Evolutionary conservation across 2,888 invertebrate genomes (phyloP).

Genomic region (Globia sparganii): DNA sequence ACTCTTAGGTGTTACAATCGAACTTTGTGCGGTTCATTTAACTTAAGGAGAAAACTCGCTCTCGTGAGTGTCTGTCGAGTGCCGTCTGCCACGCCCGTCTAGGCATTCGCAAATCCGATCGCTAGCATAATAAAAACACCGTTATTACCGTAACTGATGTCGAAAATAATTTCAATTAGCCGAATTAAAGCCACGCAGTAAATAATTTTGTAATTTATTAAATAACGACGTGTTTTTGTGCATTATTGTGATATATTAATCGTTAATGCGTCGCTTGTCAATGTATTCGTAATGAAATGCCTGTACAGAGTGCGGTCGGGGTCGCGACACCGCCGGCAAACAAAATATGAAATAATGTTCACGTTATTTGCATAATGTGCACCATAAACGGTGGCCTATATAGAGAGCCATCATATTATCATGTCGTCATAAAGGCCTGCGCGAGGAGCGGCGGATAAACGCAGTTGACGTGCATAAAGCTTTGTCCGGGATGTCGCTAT

Average conservation of each 20-base stretch:
- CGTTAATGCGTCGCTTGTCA: conserved; percentile 80
- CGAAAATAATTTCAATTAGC: conserved; percentile 65
- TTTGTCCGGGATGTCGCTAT: conserved; percentile 66
- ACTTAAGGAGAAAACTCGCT: conserved; percentile 55
- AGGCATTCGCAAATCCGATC: conserved; percentile 33
- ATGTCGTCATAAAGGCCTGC: conserved; percentile 68
- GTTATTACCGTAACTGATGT: conserved; percentile 40
- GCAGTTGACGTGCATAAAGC: conserved; percentile 68
- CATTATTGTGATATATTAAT: conserved; percentile 80
- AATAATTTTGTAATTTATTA: conserved; percentile 70
- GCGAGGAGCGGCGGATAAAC: conserved; percentile 63
- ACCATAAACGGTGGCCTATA: conserved; percentile 74
- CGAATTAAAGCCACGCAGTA: conserved; percentile 62
- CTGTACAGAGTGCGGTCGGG: conserved; percentile 69
- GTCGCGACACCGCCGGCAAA: conserved; percentile 73
- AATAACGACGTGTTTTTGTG: conserved; percentile 74
- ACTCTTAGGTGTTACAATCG: conserved; percentile 64
- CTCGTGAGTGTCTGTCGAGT: conserved; percentile 14
- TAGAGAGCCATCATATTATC: conserved; percentile 73
- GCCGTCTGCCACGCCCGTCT: conserved; percentile 13
- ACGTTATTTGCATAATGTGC: conserved; percentile 78
- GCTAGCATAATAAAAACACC: conserved; percentile 43
- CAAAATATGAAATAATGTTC: conserved; percentile 79
- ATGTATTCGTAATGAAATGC: conserved; percentile 81
- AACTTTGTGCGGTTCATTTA: conserved; percentile 69